Conservation (phyloP, 23 tunicate species). For the Botrylloides violaceus region DNA sequence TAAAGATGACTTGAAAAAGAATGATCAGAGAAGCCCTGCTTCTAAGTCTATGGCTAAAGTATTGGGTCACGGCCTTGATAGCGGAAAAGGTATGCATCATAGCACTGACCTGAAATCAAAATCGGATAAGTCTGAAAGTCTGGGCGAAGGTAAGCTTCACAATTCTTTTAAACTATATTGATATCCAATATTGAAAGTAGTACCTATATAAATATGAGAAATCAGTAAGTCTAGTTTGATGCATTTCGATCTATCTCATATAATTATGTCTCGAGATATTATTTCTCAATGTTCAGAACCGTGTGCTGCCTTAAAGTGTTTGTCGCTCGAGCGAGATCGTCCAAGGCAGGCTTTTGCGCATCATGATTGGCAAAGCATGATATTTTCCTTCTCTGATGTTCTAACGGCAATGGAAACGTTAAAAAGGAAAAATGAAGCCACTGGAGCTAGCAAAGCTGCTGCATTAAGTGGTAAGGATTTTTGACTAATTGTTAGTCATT, state of each 20-base stretch:
- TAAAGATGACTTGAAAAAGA: slow-evolving; percentile 8
- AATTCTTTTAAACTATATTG: neutral
- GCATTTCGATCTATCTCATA: neutral
- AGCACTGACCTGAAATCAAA: neutral
- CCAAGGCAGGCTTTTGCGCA: slow-evolving; percentile 66
- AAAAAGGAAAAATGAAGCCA: slow-evolving; percentile 62
- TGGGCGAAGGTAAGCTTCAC: neutral
- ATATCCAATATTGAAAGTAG: no score
- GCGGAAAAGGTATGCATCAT: neutral
- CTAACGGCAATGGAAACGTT: slow-evolving; percentile 48
- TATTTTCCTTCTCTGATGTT: slow-evolving; percentile 56
- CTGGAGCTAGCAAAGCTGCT: slow-evolving; percentile 95
- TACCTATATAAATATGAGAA: no score
- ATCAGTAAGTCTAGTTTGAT: no score
- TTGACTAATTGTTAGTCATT: neutral
- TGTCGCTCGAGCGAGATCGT: slow-evolving; percentile 34
- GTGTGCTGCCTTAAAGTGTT: slow-evolving; percentile 25
- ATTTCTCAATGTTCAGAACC: slow-evolving; percentile 21
- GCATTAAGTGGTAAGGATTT: slow-evolving; percentile 38
- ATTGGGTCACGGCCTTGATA: slow-evolving; percentile 3
- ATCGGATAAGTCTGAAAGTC: neutral
- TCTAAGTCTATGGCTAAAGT: slow-evolving; percentile 20
- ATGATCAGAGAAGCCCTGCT: slow-evolving; percentile 23
- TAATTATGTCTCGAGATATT: neutral
- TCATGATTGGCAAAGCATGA: slow-evolving; percentile 89